phyloP scores from a whole-genome alignment of 2,113 vertebrate genomes.

The Hippocampus guttulatus region DNA sequence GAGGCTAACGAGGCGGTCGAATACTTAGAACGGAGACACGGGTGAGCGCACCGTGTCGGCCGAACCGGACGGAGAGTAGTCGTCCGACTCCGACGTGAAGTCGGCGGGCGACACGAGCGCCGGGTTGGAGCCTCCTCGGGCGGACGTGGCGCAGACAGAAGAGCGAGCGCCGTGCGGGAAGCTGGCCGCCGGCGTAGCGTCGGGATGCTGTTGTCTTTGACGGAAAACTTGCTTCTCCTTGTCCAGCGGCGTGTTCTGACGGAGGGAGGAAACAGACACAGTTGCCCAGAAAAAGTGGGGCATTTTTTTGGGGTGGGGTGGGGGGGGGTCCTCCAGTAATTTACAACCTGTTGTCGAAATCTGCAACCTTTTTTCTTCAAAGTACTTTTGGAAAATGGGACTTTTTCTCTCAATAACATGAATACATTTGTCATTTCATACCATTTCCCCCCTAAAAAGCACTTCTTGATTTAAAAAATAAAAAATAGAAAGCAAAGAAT shows the following conservation, averaged over 20 bases:
- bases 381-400: too few species aligned
- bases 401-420: too few species aligned
- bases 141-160: constrained; percentile 2
- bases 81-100: constrained; percentile 90
- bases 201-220: constrained; percentile 89
- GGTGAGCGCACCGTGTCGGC: constrained; percentile 92
- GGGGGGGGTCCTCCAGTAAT: too few species aligned
- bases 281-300: background rate
- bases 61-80: constrained; percentile 84
- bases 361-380: too few species aligned
- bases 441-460: too few species aligned
- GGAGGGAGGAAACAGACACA: constrained; percentile 57
- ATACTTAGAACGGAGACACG: constrained; percentile 88
- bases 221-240: constrained; percentile 99
- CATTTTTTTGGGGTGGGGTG: background rate
- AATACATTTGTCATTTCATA: too few species aligned
- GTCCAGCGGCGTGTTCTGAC: constrained; percentile 99
- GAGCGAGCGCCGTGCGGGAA: constrained; percentile 62
- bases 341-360: too few species aligned
- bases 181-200: constrained; percentile 78
- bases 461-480: too few species aligned
- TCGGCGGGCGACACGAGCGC: constrained; percentile 73
- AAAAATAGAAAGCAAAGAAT: too few species aligned
- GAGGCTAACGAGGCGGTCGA: background rate
- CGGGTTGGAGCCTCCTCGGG: constrained; percentile 37